Evolutionary conservation across 2,888 invertebrate genomes (phyloP), one percentile per base, ranked within the genome.

Genomic region (Ormyrus thymus): DNA sequence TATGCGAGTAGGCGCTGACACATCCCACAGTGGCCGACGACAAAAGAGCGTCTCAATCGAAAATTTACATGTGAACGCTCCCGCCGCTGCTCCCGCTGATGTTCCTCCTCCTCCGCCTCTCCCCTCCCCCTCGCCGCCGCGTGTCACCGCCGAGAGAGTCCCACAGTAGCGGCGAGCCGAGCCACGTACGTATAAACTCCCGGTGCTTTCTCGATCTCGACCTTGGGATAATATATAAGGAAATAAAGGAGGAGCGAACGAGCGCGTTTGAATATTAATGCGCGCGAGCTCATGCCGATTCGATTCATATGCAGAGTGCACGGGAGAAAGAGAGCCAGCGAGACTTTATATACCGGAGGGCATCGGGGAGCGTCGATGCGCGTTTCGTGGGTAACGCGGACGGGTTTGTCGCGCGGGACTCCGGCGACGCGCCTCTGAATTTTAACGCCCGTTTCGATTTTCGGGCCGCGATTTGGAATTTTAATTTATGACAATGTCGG

Each of bases 181-280:
- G 55, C 43, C 50, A 50, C 58, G 48, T 11, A 65, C 10, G 9
- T 48, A n/a, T 11, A 45, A 7, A 10, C 53, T 15, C 46, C 10
- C 56, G n/a, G 43, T 6, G 62, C 11, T 43, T 51, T 68, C 68
- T 45, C 50, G 48, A 64, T 69, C 51, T 61, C 76, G 76, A 74
- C 74, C 80, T 80, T 80, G 70, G 62, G 46, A 48, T 66, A 29
- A 29, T 29, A 29, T 29, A 74, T 53, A 51, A 77, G 80, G 74
- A 80, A 74, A 80, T 77, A 80, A 66, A 66, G 66, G 65, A 65
- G 53, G 61, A 72, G 75, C 46, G 29, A 72, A 56, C 58, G 65
- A 65, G 59, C 66, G 45, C 65, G 73, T 66, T 74, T 77, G 77
- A 77, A 80, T 80, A 80, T 80, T 80, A 80, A 80, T 74, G 74